Percentiles rank a stretch among this genome's conserved stretches.
phyloP scores from a whole-genome alignment of 2,888 invertebrate genomes.

The Eupithecia insigniata region DNA sequence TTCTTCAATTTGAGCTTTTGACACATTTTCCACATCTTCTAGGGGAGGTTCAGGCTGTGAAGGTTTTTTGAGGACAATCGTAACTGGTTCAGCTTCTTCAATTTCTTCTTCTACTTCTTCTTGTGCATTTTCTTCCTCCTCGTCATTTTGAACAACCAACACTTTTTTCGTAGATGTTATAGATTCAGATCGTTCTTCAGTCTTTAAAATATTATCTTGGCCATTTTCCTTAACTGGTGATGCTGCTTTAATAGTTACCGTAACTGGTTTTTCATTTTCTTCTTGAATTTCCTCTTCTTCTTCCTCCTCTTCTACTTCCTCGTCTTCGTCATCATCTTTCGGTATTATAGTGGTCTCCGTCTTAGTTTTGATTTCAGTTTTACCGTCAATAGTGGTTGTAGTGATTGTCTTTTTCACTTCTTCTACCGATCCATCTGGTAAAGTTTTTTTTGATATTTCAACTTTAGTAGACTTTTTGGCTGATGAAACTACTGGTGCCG shows the following conservation, averaged over 20 bases:
- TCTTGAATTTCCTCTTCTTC: conserved; percentile 51
- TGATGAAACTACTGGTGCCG: conserved; percentile 71
- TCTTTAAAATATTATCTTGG: conserved; percentile 57
- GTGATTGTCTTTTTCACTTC: conserved; percentile 78
- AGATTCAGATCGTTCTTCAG: conserved; percentile 68
- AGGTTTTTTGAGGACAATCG: conserved; percentile 50
- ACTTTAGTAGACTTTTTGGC: conserved; percentile 78
- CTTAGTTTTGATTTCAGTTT: conserved; percentile 73
- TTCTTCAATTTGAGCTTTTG: conserved; percentile 30
- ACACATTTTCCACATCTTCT: conserved; percentile 32
- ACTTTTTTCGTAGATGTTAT: conserved; percentile 68
- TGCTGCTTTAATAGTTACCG: conserved; percentile 43
- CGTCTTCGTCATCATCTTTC: conserved; percentile 67
- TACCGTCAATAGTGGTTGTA: conserved; percentile 76
- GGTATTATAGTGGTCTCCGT: conserved; percentile 75
- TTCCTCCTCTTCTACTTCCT: conserved; percentile 60
- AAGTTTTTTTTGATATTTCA: conserved; percentile 69
- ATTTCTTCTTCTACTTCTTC: conserved; percentile 53
- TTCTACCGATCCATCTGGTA: conserved; percentile 73
- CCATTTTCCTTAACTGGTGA: conserved; percentile 53
- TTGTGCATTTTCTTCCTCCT: conserved; percentile 57
- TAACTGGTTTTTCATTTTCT: conserved; percentile 45
- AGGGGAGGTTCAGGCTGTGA: conserved; percentile 36
- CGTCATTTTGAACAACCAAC: conserved; percentile 61
- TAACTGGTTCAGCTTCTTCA: conserved; percentile 52